Base-by-base conservation (phyloP, 35 echinoderm and acorn worm species). In the Stichopus chloronotus region DNA sequence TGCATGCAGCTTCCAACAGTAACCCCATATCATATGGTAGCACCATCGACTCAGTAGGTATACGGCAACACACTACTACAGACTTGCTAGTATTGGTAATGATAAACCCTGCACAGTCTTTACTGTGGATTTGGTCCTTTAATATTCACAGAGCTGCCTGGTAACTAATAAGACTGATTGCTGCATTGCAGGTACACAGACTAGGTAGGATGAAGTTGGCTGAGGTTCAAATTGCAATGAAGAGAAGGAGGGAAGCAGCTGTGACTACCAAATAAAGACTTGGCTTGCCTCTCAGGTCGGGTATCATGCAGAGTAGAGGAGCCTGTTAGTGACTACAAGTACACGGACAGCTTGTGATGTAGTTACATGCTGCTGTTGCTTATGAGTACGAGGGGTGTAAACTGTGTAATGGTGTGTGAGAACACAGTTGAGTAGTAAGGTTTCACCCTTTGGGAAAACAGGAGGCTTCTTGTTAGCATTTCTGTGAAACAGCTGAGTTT, bases 181-280 rank as follows among this genome's bases (percentile, higher is more conserved):
- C 61, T 9, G 61, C 19, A 65, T 19, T 17, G 61, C 61, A 65
- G 11, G 61, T 65, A 65, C 19, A 65, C 61, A 4, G 61, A 83
- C 11, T 17, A 52, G 4, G 80, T 56, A 53, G 5, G 12, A 30
- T 54, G 52, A 56, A 83, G 80, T 83, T 83, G 80, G 80, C 80
- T 55, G 43, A 13, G n/a, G 25, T 83, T 83, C 80, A 83, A 83
- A 83, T 56, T 54, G 22, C 80, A 83, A 56, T 55, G 53, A 83
- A 9, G 5, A 13, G 53, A 83, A 56, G 14, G 43, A 83, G 80
- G 80, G 22, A 83, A 56, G 52, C 80, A 83, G 80, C 80, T 83
- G 80, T 83, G 52, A 83, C 80, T 83, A 83, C 80, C 80, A 83
- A 83, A 83, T 83, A 83, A 83, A 83, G 80, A 56, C 80, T 56